Evolutionary conservation across 1,140 invertebrate species (phyloP), one percentile per base, ranked within the genome.

Genomic region (Megathymus violae): DNA sequence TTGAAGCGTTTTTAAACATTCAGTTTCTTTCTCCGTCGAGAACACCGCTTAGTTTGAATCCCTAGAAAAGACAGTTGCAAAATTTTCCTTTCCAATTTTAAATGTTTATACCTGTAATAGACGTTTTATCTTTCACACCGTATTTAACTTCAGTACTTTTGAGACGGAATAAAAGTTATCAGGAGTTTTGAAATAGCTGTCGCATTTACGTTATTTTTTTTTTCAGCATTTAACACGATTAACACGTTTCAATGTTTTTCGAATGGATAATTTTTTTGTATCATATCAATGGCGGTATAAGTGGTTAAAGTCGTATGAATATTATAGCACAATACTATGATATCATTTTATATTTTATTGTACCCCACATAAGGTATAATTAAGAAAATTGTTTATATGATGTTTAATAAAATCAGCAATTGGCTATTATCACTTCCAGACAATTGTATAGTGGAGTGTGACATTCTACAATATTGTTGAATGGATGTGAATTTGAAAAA

Each of bases 1-100:
- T 65, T 65, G 47, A 65, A 65, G 56, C 54, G 36, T 51, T 65
- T 65, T 59, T 60, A 58, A 65, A 65, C 58, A 60, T 17, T 50
- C 64, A 51, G 64, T 66, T 65, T 59, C 54, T 59, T 58, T 59
- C 54, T 59, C 15, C 43, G 63, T 51, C 51, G 54, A 40, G 47
- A 59, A 58, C 63, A 51, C 25, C 47, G 63, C 41, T 59, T 46
- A 59, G 54, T 59, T 59, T 59, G 54, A 59, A 59, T 59, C 43
- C 54, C 43, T 59, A 59, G 54, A 44, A 36, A 46, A 47, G 54
- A 38, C 54, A 47, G 43, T 44, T 59, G 54, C 27, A 59, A 46
- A 44, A 59, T 59, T 59, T 47, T 59, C 46, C 54, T 59, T 59
- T 59, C 43, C 17, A 31, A 10, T 34, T 44, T 47, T 59, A 59